These are phyloP conservation scores for Trichomycterus rosablanca DNA, from an alignment of 2,113 vertebrate genomes.

Conservation along the genomic window DNA sequence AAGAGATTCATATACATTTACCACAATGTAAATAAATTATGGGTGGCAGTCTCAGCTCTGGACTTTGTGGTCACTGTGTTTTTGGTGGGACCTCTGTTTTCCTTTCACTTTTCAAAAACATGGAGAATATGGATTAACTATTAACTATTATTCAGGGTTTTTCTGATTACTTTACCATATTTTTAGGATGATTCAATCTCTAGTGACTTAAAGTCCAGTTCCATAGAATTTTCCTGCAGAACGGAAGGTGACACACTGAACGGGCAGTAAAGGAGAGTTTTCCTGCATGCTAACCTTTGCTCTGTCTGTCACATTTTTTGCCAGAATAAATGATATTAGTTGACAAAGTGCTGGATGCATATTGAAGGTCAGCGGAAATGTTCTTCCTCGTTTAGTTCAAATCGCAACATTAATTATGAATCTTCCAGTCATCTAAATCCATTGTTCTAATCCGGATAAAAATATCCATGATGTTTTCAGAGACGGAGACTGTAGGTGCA, in stretches of 20 bases:
- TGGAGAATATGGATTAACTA: too few relatives aligned
- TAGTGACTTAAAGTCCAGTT: not conserved
- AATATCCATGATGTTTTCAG: slow-evolving; percentile 57
- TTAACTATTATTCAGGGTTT: too few relatives aligned
- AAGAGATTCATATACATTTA: too few relatives aligned
- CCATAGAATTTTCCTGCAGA: slow-evolving; percentile 14
- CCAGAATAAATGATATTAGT: slow-evolving; percentile 51
- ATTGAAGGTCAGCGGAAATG: slow-evolving; percentile 30
- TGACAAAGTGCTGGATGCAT: slow-evolving; percentile 43
- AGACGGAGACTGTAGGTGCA: slow-evolving; percentile 50
- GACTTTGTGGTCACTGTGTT: too few relatives aligned
- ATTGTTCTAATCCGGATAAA: slow-evolving; percentile 69
- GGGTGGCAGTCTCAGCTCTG: too few relatives aligned
- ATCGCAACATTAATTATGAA: slow-evolving; percentile 39
- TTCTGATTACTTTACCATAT: too few relatives aligned
- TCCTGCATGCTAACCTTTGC: slow-evolving; percentile 48
- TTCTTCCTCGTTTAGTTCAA: slow-evolving; percentile 45
- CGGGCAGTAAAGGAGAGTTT: slow-evolving; percentile 50
- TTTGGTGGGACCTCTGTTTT: too few relatives aligned
- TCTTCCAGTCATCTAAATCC: slow-evolving; percentile 53
- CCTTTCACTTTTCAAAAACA: too few relatives aligned
- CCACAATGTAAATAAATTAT: too few relatives aligned
- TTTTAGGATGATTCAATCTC: slow-evolving; percentile 40
- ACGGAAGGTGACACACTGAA: slow-evolving; percentile 2
- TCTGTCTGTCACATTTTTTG: slow-evolving; percentile 46